Base-by-base conservation (phyloP, 2,797 vertebrate genomes). In the Danio albolineatus region DNA sequence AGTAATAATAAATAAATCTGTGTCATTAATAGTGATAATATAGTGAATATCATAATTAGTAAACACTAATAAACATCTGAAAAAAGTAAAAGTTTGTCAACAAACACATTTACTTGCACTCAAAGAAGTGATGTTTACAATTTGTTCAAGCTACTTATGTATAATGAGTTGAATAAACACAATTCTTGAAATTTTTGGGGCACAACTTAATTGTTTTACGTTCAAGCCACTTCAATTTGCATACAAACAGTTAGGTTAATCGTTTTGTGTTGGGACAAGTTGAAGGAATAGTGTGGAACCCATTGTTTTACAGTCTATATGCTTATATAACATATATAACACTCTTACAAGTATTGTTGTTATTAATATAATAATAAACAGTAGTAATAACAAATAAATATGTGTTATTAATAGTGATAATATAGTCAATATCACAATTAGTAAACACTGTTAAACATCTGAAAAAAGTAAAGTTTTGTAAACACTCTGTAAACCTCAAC, bases 401-500 rank as follows among this genome's bases (percentile, higher is more conserved):
- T 28, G 28, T 28, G 28, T 28, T 28, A 28, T 28, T 28, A 28
- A 28, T 28, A 28, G 28, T 28, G 28, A 21, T 12, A 64, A 39
- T 43, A 70, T 12, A 64, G 48, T 17, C n/a, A 39, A 74, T 61
- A 49, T n/a, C 38, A 51, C 7, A 62, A 10, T 73, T 13, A 59
- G 57, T 19, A 19, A 6, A 21, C 13, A 7, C 10, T 28, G 17
- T 5, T 44, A 8, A 44, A 14, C 36, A 60, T n/a, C 21, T 6
- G 17, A 21, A 54, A n/a, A 13, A 36, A 41, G 10, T 74, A 48
- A 51, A 28, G 28, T 21, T 69, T 69, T 69, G 66, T 69, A 17
- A 69, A 69, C 66, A 67, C 44, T 48, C 2, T 49, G 44, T 48
- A 65, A 36, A 67, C 28, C 28, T n/a, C n/a, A n/a, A n/a, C n/a